Evolutionary conservation across 2,888 invertebrate genomes (phyloP).

Genomic region (Cordilura impudica): DNA sequence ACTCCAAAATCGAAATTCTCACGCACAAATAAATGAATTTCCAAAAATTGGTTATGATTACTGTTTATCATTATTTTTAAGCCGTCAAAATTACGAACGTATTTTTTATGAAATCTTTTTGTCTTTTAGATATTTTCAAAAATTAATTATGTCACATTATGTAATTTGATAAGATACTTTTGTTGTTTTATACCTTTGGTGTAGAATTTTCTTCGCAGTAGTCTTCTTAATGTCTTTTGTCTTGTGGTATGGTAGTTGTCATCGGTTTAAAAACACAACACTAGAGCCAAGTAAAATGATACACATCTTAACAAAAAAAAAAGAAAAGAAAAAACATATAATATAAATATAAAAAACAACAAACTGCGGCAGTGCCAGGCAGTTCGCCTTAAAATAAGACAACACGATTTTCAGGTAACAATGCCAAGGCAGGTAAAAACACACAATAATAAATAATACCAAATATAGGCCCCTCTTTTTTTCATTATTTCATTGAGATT

Average conservation of each 20-base stretch:
- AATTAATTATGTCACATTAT: slow-evolving; percentile 78
- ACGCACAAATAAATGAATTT: background rate
- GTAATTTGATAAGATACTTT: slow-evolving; percentile 74
- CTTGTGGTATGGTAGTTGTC: slow-evolving; percentile 41
- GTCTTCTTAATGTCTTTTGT: slow-evolving; percentile 7
- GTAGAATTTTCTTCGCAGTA: slow-evolving; percentile 1
- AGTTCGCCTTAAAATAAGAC: background rate
- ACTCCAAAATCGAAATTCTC: background rate
- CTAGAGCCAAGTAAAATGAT: slow-evolving; percentile 55
- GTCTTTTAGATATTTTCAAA: slow-evolving; percentile 54
- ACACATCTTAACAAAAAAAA: slow-evolving; percentile 41
- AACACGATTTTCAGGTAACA: background rate
- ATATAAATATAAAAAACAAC: background rate
- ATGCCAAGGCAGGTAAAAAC: background rate
- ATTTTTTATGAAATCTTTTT: too few species aligned
- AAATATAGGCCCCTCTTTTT: slow-evolving; percentile 41
- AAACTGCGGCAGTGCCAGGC: background rate
- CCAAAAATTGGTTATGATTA: background rate
- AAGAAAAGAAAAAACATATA: background rate
- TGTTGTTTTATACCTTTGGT: slow-evolving; percentile 26
- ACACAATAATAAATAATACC: slow-evolving; percentile 16
- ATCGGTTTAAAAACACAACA: slow-evolving; percentile 50
- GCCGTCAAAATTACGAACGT: background rate
- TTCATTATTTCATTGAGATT: slow-evolving; percentile 43
- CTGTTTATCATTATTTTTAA: background rate